Conservation (phyloP, 2,113 vertebrate genomes). For the Astatotilapia flaviijosephi region DNA sequence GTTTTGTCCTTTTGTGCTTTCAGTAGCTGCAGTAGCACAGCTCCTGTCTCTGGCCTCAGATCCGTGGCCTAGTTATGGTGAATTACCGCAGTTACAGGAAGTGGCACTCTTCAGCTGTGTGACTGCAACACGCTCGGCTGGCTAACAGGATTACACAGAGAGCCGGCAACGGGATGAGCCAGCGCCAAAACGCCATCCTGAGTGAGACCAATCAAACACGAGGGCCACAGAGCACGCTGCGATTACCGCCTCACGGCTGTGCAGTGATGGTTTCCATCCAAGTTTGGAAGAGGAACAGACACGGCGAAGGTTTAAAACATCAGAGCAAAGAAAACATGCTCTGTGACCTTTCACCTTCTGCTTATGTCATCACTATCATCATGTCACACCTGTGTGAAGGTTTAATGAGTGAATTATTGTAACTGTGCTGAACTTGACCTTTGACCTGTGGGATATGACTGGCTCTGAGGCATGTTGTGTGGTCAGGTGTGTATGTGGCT, state of each 20-base stretch:
- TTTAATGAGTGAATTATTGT: not conserved
- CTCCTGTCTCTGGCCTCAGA: not conserved
- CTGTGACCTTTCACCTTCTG: not conserved
- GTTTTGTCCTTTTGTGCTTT: not conserved
- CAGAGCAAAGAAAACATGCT: not conserved
- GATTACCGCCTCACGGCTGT: not conserved
- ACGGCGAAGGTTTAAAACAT: not conserved
- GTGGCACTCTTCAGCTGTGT: not conserved
- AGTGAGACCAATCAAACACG: not conserved
- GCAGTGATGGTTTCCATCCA: not conserved
- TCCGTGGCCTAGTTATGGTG: not conserved
- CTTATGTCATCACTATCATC: not conserved
- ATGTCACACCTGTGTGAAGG: not conserved
- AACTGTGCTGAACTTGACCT: not conserved
- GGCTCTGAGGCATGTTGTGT: not conserved
- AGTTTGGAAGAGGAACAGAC: not conserved
- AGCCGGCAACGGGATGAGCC: not conserved
- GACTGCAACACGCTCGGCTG: not conserved
- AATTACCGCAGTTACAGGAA: not conserved
- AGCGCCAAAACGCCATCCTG: not conserved
- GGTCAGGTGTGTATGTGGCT: not conserved
- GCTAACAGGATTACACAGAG: constrained; percentile 13
- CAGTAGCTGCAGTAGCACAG: not conserved
- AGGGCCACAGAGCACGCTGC: not conserved
- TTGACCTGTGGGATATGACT: not conserved